Conservation (phyloP, 2,888 invertebrate genomes). For the Caprella mutica region DNA sequence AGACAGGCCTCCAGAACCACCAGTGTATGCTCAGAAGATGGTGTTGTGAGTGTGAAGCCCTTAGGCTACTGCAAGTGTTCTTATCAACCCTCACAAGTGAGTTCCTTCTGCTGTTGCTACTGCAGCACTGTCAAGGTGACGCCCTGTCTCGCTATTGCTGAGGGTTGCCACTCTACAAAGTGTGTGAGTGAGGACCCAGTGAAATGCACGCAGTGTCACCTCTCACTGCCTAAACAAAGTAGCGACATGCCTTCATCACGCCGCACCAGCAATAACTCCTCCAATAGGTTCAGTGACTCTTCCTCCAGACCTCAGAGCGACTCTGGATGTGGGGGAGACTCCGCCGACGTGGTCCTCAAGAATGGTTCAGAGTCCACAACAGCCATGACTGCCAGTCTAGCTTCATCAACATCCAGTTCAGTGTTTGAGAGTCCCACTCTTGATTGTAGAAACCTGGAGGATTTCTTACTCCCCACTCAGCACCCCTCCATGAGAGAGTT, state of each 20-base stretch:
- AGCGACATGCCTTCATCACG: neutral
- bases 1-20: too few relatives aligned
- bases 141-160: too few relatives aligned
- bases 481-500: neutral
- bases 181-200: too few relatives aligned
- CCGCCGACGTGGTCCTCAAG: neutral
- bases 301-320: neutral
- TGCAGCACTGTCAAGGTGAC: neutral
- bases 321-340: too few relatives aligned
- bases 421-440: slow-evolving; percentile 30
- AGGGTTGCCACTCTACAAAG: too few relatives aligned
- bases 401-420: slow-evolving; percentile 29
- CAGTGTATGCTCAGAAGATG: too few relatives aligned
- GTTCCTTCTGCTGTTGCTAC: too few relatives aligned
- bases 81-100: too few relatives aligned
- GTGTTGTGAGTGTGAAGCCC: too few relatives aligned
- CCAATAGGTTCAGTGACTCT: neutral
- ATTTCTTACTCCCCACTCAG: neutral
- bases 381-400: slow-evolving; percentile 25
- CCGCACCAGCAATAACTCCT: neutral
- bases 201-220: too few relatives aligned
- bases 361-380: slow-evolving; percentile 26
- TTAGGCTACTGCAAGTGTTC: too few relatives aligned
- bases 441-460: slow-evolving; percentile 2
- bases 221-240: neutral